Evolutionary conservation across 1,140 invertebrate species (phyloP).

Genomic region (Meloidogyne floridensis): DNA sequence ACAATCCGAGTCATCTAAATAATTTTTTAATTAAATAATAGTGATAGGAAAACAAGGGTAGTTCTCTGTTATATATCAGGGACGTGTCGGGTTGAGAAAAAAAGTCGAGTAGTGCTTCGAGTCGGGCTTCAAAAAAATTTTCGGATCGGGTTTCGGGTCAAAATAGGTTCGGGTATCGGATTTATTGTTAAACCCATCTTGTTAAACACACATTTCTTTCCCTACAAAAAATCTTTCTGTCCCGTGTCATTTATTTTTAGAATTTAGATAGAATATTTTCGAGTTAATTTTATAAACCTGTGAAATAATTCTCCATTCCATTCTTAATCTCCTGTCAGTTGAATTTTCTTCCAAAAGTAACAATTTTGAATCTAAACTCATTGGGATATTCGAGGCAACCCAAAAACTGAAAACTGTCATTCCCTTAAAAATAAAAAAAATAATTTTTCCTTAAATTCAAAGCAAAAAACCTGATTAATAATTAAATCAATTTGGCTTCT

Average conservation of each 20-base stretch:
- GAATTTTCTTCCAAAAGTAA: conserved; percentile 29
- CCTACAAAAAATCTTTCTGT: not conserved
- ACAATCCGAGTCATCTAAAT: conserved; percentile 22
- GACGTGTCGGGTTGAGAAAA: no score
- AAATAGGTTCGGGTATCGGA: no score
- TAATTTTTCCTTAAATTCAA: no score
- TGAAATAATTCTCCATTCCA: conserved; percentile 32
- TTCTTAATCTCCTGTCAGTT: conserved; percentile 21
- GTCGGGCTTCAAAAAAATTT: no score
- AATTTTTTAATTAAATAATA: not conserved
- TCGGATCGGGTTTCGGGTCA: no score
- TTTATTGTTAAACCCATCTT: no score
- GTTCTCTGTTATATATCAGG: no score
- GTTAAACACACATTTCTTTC: no score
- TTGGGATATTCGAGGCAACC: conserved; percentile 35
- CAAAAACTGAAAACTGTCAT: conserved; percentile 36
- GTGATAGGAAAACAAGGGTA: no score
- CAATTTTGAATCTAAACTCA: conserved; percentile 31
- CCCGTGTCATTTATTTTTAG: no score
- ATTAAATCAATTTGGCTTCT: conserved; percentile 24
- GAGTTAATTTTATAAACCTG: conserved; percentile 3
- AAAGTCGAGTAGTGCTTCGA: no score
- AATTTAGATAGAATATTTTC: no score
- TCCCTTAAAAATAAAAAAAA: conserved; percentile 16
- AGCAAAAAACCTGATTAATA: conserved; percentile 11